phyloP scores from a whole-genome alignment of 2,888 invertebrate species.

The Nemapogon koenigi region DNA sequence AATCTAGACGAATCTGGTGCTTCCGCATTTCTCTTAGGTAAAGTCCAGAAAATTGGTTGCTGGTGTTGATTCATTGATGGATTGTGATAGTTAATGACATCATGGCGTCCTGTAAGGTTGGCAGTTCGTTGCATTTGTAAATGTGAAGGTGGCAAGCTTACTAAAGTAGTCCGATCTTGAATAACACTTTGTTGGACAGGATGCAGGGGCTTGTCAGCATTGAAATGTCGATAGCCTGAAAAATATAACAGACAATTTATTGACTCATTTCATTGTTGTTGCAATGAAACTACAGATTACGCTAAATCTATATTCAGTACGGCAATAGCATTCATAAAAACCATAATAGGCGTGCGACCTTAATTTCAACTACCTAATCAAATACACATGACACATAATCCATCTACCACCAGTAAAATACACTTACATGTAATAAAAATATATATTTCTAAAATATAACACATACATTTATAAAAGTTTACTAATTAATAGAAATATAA shows the following conservation, averaged over 20 bases:
- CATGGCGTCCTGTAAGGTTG: constrained; percentile 41
- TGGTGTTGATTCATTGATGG: constrained; percentile 24
- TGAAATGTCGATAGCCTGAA: constrained; percentile 73
- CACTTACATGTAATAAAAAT: too few species aligned
- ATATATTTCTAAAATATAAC: too few species aligned
- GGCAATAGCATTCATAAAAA: too few species aligned
- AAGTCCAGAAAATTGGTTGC: constrained; percentile 65
- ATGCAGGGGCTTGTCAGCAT: constrained; percentile 56
- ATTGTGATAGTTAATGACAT: constrained; percentile 31
- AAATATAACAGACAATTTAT: constrained; percentile 22
- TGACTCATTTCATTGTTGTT: too few species aligned
- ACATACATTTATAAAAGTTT: too few species aligned
- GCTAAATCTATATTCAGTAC: too few species aligned
- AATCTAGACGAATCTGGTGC: constrained; percentile 1
- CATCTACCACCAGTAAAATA: too few species aligned
- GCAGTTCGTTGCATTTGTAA: constrained; percentile 37
- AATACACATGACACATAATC: too few species aligned
- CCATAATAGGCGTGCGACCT: too few species aligned
- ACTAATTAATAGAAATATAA: too few species aligned
- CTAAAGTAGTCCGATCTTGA: constrained; percentile 31
- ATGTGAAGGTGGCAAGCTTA: constrained; percentile 28
- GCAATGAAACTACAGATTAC: too few species aligned
- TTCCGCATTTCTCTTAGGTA: constrained; percentile 45
- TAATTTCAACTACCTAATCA: too few species aligned
- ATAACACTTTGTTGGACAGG: constrained; percentile 30